Conservation (phyloP, 2,888 invertebrate genomes). For the Gymnoscelis rufifasciata region DNA sequence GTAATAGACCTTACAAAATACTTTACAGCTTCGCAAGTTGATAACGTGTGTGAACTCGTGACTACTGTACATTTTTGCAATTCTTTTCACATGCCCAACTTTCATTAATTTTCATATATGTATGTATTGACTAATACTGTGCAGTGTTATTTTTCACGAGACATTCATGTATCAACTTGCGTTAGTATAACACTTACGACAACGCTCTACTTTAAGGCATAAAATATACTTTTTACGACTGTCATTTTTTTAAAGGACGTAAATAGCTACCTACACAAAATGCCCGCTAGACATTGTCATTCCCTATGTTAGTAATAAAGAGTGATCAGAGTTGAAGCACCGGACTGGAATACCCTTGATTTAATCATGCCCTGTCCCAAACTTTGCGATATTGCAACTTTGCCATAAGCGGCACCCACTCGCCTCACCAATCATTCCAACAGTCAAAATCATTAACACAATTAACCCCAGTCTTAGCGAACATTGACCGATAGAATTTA, state of each 20-base stretch:
- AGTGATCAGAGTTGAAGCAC: conserved; percentile 47
- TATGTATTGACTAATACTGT: background rate
- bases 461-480: conserved; percentile 29
- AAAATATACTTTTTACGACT: conserved; percentile 44
- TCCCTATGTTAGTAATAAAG: conserved; percentile 28
- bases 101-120: too few relatives aligned
- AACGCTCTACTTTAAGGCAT: conserved; percentile 57
- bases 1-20: conserved; percentile 74
- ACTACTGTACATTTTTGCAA: background rate
- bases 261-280: conserved; percentile 48
- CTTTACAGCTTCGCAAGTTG: conserved; percentile 53
- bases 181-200: conserved; percentile 57
- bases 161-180: conserved; percentile 43
- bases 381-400: too few relatives aligned
- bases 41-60: conserved; percentile 24
- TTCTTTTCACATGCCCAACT: too few relatives aligned
- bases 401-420: too few relatives aligned
- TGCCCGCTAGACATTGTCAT: conserved; percentile 43
- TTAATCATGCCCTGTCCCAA: conserved; percentile 10
- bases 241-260: conserved; percentile 43
- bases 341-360: conserved; percentile 35
- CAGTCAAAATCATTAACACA: conserved; percentile 17
- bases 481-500: conserved; percentile 30
- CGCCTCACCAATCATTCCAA: too few relatives aligned
- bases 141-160: background rate